Percentiles rank a stretch among this genome's conserved stretches.
phyloP scores from a whole-genome alignment of 2,113 vertebrate genomes.

The Chelonoidis abingdonii region DNA sequence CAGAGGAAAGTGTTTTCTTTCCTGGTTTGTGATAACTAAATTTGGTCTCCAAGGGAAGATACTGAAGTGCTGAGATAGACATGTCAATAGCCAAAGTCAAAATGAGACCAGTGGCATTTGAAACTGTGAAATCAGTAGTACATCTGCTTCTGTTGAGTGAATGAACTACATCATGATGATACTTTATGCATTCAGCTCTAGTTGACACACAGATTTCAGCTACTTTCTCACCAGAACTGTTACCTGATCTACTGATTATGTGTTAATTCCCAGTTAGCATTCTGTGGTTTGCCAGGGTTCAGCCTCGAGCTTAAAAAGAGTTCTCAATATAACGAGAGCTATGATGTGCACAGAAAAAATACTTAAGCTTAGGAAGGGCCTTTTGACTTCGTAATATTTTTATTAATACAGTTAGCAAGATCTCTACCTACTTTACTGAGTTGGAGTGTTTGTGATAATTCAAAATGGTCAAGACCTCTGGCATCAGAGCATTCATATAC shows the following conservation, averaged over 20 bases:
- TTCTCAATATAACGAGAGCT: background rate
- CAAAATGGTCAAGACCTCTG: background rate
- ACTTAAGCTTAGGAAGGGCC: background rate
- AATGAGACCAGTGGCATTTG: background rate
- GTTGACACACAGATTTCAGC: background rate
- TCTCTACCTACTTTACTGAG: too few relatives aligned
- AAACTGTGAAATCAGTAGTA: background rate
- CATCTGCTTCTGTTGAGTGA: background rate
- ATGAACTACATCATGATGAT: background rate
- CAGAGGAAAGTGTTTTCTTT: background rate
- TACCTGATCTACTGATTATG: background rate
- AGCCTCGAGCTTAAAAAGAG: background rate
- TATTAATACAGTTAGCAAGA: background rate
- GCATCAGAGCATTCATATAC: background rate
- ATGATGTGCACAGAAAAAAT: background rate
- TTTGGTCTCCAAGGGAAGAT: background rate
- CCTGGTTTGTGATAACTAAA: background rate
- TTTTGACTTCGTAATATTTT: background rate
- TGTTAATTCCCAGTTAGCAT: background rate
- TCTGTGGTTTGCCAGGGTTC: background rate
- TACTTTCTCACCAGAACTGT: constrained; percentile 11
- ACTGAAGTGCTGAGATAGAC: background rate
- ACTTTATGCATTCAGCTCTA: background rate
- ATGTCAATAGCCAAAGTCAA: background rate
- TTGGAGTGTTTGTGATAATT: background rate